phyloP scores from a whole-genome alignment of 2,113 vertebrate genomes.

The Ctenodactylus gundi region DNA sequence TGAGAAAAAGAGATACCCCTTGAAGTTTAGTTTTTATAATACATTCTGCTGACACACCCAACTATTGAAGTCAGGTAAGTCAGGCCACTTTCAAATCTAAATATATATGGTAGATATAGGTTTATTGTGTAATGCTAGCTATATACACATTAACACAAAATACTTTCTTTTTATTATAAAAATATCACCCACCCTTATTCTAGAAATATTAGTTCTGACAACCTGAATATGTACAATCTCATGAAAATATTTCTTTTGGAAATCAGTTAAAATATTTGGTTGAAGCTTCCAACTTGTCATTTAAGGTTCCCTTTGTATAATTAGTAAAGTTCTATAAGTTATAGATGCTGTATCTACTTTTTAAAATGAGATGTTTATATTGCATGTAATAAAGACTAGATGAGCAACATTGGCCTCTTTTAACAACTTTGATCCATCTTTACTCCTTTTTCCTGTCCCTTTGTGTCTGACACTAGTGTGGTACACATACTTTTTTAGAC shows the following conservation, averaged over 20 bases:
- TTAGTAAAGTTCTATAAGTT: neutral
- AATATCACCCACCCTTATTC: too few species aligned
- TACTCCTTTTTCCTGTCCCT: neutral
- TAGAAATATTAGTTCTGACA: neutral
- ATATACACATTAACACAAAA: too few species aligned
- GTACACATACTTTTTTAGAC: neutral
- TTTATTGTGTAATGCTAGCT: neutral
- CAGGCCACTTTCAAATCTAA: neutral
- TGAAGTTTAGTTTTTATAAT: neutral
- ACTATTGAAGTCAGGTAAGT: neutral
- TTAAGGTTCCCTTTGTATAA: neutral
- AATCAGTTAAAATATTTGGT: neutral
- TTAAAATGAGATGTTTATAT: neutral
- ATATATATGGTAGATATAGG: neutral
- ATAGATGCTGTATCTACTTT: neutral
- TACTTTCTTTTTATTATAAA: too few species aligned
- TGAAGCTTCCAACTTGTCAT: neutral
- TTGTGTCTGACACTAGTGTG: neutral
- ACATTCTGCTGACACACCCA: neutral
- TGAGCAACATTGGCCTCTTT: neutral
- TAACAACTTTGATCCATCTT: neutral
- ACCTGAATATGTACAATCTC: neutral
- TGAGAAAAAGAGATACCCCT: neutral
- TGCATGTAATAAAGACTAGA: neutral
- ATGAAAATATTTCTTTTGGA: neutral